Evolutionary conservation across 2,113 vertebrate genomes (phyloP).

Genomic region (Daubentonia madagascariensis): DNA sequence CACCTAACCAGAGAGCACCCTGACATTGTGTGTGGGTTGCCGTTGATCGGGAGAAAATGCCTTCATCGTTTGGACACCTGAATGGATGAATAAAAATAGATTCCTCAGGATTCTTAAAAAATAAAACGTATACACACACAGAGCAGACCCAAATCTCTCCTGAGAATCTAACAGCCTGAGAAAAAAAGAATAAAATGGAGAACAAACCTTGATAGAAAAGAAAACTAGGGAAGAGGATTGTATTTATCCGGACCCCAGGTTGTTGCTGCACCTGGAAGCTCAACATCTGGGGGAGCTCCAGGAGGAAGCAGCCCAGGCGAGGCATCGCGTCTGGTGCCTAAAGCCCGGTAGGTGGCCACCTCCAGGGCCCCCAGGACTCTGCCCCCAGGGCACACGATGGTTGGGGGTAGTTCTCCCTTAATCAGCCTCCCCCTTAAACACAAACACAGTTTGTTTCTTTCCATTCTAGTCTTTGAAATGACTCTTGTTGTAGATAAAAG

Average conservation of each 20-base stretch:
- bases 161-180: neutral
- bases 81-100: slow-evolving; percentile 63
- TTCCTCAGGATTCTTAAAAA: neutral
- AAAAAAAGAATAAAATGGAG: neutral
- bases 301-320: neutral
- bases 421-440: no score
- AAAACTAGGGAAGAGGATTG: neutral
- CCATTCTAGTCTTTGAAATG: neutral
- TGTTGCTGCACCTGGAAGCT: neutral
- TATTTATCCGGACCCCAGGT: no score
- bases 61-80: slow-evolving; percentile 58
- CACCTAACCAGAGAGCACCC: slow-evolving; percentile 34
- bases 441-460: neutral
- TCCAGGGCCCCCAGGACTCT: neutral
- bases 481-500: neutral
- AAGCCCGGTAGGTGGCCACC: neutral
- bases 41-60: slow-evolving; percentile 40
- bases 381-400: neutral
- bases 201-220: neutral
- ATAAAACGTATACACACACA: neutral
- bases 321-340: neutral
- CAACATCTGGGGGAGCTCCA: fast-evolving
- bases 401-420: neutral
- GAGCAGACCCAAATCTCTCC: neutral
- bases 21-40: slow-evolving; percentile 56